phyloP scores from a whole-genome alignment of 2,888 invertebrate species.

The Amblyjoppa proteus region DNA sequence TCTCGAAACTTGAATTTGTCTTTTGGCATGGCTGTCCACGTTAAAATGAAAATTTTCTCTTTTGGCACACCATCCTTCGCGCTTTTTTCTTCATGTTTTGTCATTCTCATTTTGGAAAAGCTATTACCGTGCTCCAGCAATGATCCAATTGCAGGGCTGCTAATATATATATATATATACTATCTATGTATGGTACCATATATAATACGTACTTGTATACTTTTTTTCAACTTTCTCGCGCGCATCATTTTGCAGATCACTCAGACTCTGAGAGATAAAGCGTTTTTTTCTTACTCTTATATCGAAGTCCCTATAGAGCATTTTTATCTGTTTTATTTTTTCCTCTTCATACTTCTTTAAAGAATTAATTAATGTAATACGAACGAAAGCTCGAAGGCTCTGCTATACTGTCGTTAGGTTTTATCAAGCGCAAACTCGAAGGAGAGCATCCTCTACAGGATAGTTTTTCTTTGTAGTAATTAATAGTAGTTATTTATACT shows the following conservation, averaged over 20 bases:
- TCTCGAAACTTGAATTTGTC: constrained; percentile 17
- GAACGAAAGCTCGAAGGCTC: constrained; percentile 64
- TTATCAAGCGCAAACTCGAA: constrained; percentile 45
- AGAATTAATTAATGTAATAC: constrained; percentile 54
- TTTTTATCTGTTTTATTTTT: constrained; percentile 18
- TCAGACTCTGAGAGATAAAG: constrained; percentile 64
- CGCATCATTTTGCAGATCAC: constrained; percentile 54
- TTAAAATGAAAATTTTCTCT: constrained; percentile 29
- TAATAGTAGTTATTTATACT: constrained; percentile 47
- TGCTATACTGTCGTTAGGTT: constrained; percentile 51
- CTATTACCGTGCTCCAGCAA: constrained; percentile 67
- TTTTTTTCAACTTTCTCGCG: constrained; percentile 47
- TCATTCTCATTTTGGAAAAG: constrained; percentile 55
- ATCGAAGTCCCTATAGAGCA: constrained; percentile 51
- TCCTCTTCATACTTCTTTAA: constrained; percentile 27
- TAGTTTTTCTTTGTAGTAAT: constrained; percentile 38
- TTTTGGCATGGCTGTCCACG: constrained; percentile 43
- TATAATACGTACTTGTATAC: constrained; percentile 28
- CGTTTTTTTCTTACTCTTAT: constrained; percentile 52
- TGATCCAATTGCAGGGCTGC: constrained; percentile 58
- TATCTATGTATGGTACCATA: constrained; percentile 28
- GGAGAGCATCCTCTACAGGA: constrained; percentile 55
- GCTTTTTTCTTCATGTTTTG: constrained; percentile 15
- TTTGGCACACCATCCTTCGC: constrained; percentile 62
- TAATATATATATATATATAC: constrained; percentile 43